Base-by-base conservation (phyloP, 1,140 invertebrate species). In the Heliothis subflexa region DNA sequence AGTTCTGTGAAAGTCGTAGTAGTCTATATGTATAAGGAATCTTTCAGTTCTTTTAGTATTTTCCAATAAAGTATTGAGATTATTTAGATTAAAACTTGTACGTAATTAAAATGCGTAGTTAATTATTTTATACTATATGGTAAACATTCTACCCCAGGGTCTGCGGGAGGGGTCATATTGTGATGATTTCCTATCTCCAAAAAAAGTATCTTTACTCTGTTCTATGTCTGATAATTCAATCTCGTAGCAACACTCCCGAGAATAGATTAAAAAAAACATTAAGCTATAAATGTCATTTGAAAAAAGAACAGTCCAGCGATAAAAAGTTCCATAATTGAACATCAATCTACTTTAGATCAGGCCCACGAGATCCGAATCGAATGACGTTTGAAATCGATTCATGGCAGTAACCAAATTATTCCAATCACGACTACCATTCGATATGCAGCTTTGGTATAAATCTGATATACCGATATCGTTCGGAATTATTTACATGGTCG, bases 371-470 rank as follows among this genome's bases (percentile, higher is more conserved):
- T 64, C 25, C 40, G 40, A 64, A 64, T 64, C 61, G 61, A 64
- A 64, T 64, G 61, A 64, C 61, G 61, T 64, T 64, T 64, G 61
- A 45, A 64, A 64, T 64, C 61, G 61, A 64, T 64, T 64, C 61
- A 64, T 64, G 61, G 61, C 61, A 16, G n/a, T 64, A 64, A 64
- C 61, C 61, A 64, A 64, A 64, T 64, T 64, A 64, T 64, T 64
- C 33, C 61, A 64, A 64, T 64, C 61, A 64, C 61, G 33, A 45
- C 5, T 45, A 45, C 40, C 61, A 64, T 47, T 64, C 61, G 61
- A 64, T 64, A 64, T 64, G 61, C 61, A 64, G 61, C 61, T 45
- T 64, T 47, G 61, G 61, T 10, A 64, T 64, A 64, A 64, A 64
- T 64, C 40, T 64, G 61, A 64, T 45, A 64, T n/a, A 45, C 61